A percentile compares a stretch with the other conserved stretches of the same genome.
Conservation (phyloP, 2,888 invertebrate species). For the Gymnosoma rotundatum region DNA sequence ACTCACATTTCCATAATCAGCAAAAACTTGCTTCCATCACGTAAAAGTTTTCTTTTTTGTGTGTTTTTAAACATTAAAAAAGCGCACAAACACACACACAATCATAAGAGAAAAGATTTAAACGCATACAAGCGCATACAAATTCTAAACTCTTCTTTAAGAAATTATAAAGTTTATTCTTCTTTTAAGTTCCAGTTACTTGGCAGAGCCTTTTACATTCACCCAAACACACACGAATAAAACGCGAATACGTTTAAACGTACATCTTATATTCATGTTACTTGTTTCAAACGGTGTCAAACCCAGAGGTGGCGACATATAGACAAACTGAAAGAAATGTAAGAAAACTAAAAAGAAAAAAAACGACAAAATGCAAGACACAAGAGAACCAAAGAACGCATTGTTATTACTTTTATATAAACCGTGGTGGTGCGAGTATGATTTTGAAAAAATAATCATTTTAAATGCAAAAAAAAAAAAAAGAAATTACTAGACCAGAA, state of each 20-base stretch:
- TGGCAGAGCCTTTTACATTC: conserved; percentile 6
- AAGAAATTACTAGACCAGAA: conserved; percentile 66
- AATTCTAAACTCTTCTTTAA: conserved; percentile 60
- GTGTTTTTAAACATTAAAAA: conserved; percentile 3
- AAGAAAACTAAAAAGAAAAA: conserved; percentile 11
- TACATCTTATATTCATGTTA: conserved; percentile 30
- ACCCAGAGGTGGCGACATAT: conserved; percentile 64
- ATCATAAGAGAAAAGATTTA: conserved; percentile 17
- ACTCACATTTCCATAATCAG: conserved; percentile 69
- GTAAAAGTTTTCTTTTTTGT: conserved; percentile 63
- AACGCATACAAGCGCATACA: conserved; percentile 59
- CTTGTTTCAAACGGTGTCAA: conserved; percentile 64
- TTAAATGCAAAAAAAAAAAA: conserved; percentile 25
- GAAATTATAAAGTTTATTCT: conserved; percentile 65
- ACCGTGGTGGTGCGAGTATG: conserved; percentile 37
- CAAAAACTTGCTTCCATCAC: conserved; percentile 69
- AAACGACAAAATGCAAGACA: conserved; percentile 59
- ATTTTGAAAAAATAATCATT: conserved; percentile 57
- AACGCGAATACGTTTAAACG: conserved; percentile 1
- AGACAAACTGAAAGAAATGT: conserved; percentile 28
- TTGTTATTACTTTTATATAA: conserved; percentile 64
- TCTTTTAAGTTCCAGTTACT: conserved; percentile 59
- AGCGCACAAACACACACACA: conserved; percentile 20
- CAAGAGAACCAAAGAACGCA: conserved; percentile 52
- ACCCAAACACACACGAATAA: neutral